Base-by-base conservation (phyloP, 2,797 vertebrate species). In the Gephyroberyx darwinii region DNA sequence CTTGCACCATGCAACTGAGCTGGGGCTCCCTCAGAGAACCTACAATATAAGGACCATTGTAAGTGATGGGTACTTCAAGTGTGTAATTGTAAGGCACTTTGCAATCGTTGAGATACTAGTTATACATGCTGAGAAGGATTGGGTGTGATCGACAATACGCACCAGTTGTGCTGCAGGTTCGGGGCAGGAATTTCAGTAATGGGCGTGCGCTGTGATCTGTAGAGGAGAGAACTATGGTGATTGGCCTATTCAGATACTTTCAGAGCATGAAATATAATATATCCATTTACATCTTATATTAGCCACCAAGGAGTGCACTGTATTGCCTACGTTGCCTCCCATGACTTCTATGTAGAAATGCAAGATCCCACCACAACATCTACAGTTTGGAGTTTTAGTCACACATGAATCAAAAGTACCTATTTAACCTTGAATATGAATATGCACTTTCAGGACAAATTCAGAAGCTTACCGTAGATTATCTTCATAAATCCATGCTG, bases 141-240 rank as follows among this genome's bases (percentile, higher is more conserved):
- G 35, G 14, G 39, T 48, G n/a, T 41, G 10, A 41, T 13, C 4
- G 39, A 31, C 4, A 70, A 52, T 35, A 70, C 69, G 54, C 63
- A 74, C 55, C 56, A 55, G 37, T 35, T 37, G 68, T 43, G 68
- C 52, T 37, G 26, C 26, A 52, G 65, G 77, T 62, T 8, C 84
- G 86, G 8, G 89, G 87, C 20, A 90, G 71, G 67, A 86, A 93
- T 72, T 82, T 89, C 83, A 84, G 43, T 59, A 84, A 72, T 50
- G 80, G 65, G 2, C 56, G 16, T 13, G 82, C 79, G 20, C 84
- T 83, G 72, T 86, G 51, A 76, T 93, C 91, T 93, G 77, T 19
- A 50, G 77, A 67, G 52, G 35, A 67, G 51, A 55, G 60, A 14
- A 63, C n/a, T 39, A 63, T 26, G 35, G 51, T 12, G 63, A 48